Evolutionary conservation across 2,888 invertebrate genomes (phyloP), one percentile per base, ranked within the genome.

Genomic region (Aporophyla nigra): DNA sequence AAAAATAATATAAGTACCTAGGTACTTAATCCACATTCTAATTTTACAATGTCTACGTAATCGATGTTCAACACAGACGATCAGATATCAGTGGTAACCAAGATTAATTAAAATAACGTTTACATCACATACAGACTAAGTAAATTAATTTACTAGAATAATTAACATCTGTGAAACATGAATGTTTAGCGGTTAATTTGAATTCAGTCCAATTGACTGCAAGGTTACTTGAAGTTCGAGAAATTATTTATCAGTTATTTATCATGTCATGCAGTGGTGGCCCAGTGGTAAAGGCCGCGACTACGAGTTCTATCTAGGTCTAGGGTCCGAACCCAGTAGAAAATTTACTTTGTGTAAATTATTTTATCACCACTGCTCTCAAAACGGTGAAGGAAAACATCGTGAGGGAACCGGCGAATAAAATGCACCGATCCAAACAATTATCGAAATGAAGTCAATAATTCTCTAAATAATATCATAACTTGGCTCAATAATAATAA

Each of bases 141-240:
- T 71, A 66, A 73, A 84, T 77, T 74, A 75, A 76, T 80, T 72
- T 49, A 46, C n/a, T 49, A 53, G 53, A 73, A 58, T 83, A 76
- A 76, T 80, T 65, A 40, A 71, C 19, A 74, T 62, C 40, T 51
- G 62, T 69, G n/a, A 63, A 70, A 67, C 68, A 73, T 58, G 2
- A 65, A 74, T 59, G 21, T 65, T 71, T 63, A n/a, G 43, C 56
- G 5, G 73, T 71, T 33, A 59, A 40, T 27, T 49, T 56, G 24
- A 74, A 72, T 56, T 63, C 33, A 71, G n/a, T 58, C 16, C 9
- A 71, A 73, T 84, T 79, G 74, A 74, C 5, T 66, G 5, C 51
- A 72, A 79, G 81, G 76, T 70, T 40, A 40, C 14, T 12, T 74
- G 56, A 74, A 83, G 61, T 66, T 83, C 61, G 33, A 76, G 33